Base-by-base conservation (phyloP, 2,888 invertebrate genomes). In the Dermolepida albohirtum region DNA sequence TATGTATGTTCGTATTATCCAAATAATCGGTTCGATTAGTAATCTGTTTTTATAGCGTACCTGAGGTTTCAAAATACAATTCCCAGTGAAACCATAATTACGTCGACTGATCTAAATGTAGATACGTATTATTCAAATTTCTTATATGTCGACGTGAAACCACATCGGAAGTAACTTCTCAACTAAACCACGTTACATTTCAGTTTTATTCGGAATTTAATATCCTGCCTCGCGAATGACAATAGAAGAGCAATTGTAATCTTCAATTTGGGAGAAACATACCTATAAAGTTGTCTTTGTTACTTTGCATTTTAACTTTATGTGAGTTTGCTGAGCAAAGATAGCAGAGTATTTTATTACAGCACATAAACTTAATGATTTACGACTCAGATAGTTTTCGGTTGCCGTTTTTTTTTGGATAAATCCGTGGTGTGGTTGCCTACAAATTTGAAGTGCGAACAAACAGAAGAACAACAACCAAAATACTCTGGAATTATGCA, bases 301-400 rank as follows among this genome's bases (percentile, higher is more conserved):
- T 44, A 59, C 29, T 59, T 44, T 29, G 44, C 12, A 44, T 59
- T 59, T 59, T 59, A 59, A 59, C 22, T 44, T 59, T 59, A 59
- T 59, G 34, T 34, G n/a, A 14, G 44, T 59, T 29, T 44, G 57
- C 27, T 40, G 44, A 44, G 44, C 57, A 12, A 27, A 59, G 57
- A 44, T 44, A 59, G 57, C 44, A 12, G 11, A 44, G 29, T 29
- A 44, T 59, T 59, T 59, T 59, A 59, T 59, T 43, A 59, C 34
- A 7, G 27, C 12, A 27, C 57, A 44, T 59, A 59, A 59, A 59
- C 1, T 59, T 29, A 47, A 27, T 44, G 57, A 59, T 59, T 59
- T 59, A 59, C 44, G 57, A 12, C n/a, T 44, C 7, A 5, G 44
- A 59, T 59, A 44, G 44, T 12, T 43, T 59, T 14, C 44, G 12